Evolutionary conservation across 2,113 vertebrate species (phyloP).

Genomic region (Sebastes fasciatus): DNA sequence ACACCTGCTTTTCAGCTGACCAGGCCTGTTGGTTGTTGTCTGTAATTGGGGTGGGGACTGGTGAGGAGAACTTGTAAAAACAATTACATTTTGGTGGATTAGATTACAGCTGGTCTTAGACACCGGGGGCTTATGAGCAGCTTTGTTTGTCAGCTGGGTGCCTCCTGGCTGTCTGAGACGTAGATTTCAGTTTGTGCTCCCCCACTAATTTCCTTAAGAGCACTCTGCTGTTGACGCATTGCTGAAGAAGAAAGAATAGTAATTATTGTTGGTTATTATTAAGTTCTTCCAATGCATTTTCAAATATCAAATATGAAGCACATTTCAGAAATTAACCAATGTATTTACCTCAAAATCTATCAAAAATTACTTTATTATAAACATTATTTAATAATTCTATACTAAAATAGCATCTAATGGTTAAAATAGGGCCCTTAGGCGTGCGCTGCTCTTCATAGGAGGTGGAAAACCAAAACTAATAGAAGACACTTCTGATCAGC

Average conservation of each 20-base stretch:
- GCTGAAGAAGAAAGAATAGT: background rate
- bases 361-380: too few relatives aligned
- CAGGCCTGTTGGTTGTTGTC: constrained; percentile 80
- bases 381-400: too few relatives aligned
- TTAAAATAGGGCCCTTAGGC: too few relatives aligned
- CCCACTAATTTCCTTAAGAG: constrained; percentile 21
- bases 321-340: background rate
- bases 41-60: constrained; percentile 55
- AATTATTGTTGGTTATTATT: background rate
- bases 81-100: constrained; percentile 89
- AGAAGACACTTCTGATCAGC: too few relatives aligned
- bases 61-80: constrained; percentile 76
- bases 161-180: constrained; percentile 61
- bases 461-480: too few relatives aligned
- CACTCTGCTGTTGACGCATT: background rate
- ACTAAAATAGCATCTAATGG: too few relatives aligned
- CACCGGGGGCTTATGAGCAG: constrained; percentile 87
- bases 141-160: constrained; percentile 81
- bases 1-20: constrained; percentile 89
- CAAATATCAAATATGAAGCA: background rate
- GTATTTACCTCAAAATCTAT: background rate
- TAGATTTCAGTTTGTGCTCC: constrained; percentile 17
- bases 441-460: too few relatives aligned
- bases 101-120: constrained; percentile 90
- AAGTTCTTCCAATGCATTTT: background rate